Conservation (phyloP, 1,140 invertebrate species). For the Danaus melanippus region DNA sequence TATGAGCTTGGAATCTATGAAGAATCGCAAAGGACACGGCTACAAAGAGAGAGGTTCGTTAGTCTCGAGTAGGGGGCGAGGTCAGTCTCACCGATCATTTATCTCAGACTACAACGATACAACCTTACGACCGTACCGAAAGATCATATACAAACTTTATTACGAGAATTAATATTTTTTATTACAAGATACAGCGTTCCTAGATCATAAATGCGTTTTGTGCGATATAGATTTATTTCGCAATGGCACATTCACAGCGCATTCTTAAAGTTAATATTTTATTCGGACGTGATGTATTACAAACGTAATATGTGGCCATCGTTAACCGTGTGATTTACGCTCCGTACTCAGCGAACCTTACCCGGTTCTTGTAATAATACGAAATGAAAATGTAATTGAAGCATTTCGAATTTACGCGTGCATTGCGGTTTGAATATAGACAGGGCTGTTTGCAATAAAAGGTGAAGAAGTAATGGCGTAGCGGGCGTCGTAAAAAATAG, state of each 20-base stretch:
- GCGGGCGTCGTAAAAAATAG: slow-evolving; percentile 41
- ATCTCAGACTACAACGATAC: slow-evolving; percentile 33
- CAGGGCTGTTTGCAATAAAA: slow-evolving; percentile 27
- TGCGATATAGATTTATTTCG: slow-evolving; percentile 27
- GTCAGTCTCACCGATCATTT: slow-evolving; percentile 51
- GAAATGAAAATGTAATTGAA: slow-evolving; percentile 25
- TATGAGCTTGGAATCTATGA: slow-evolving; percentile 35
- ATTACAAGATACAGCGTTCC: slow-evolving; percentile 12
- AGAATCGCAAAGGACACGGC: slow-evolving; percentile 45
- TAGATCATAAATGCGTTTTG: slow-evolving; percentile 21
- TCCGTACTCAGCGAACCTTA: slow-evolving; percentile 42
- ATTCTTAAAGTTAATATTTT: slow-evolving; percentile 30
- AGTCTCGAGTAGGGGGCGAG: slow-evolving; percentile 49
- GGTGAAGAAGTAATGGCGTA: slow-evolving; percentile 46
- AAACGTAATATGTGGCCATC: slow-evolving; percentile 52
- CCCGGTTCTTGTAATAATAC: slow-evolving; percentile 34
- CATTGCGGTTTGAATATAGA: slow-evolving; percentile 41
- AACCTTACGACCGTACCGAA: slow-evolving; percentile 21
- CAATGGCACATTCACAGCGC: slow-evolving; percentile 20
- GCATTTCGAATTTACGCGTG: slow-evolving; percentile 21
- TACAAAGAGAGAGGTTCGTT: slow-evolving; percentile 64
- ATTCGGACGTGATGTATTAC: slow-evolving; percentile 38
- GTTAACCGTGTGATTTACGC: slow-evolving; percentile 57
- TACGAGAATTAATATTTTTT: slow-evolving; percentile 34
- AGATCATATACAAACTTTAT: slow-evolving; percentile 37